Base-by-base conservation (phyloP, 2,797 vertebrate genomes). In the Chromis chromis region DNA sequence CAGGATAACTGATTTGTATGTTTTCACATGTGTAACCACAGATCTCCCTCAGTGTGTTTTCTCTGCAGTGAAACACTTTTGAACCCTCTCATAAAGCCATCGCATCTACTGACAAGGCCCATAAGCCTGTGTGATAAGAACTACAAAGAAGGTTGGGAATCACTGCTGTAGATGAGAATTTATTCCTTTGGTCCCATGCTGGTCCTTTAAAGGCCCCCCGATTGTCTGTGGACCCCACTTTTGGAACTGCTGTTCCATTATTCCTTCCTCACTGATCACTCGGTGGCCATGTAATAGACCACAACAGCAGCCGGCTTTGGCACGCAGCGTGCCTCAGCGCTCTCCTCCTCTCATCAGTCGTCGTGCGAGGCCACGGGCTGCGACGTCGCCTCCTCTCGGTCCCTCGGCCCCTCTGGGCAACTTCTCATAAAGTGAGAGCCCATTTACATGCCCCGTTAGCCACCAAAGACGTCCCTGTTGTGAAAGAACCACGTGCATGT, bases 401-500 rank as follows among this genome's bases (percentile, higher is more conserved):
- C 71, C 56, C 50, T 25, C 52, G 58, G 39, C n/a, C 48, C 82
- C 74, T 74, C 27, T 19, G 50, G 70, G 77, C 59, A 2, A 52
- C 31, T 25, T 66, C 58, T 58, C 74, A 57, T 70, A 17, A 54
- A 70, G 74, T 61, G 69, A 82, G 65, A 86, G 44, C 48, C 65
- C 74, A 22, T 86, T 84, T 84, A 79, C 62, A 86, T 69, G 76
- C 53, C 58, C 57, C 14, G 79, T 84, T 88, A 83, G 68, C 70
- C 56, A 50, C 56, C 36, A 58, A 60, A 79, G 76, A 84, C 3
- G 6, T 59, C 67, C 65, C 65, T 54, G 54, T 86, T 76, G 76
- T 57, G 73, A 86, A 76, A 62, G 71, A 62, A 52, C 70, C 1
- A 25, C 68, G 65, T 22, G 44, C 77, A 49, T 24, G 46, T 68